Base-by-base conservation (phyloP, 2,888 invertebrate genomes). In the Pseudolycoriella hygida region DNA sequence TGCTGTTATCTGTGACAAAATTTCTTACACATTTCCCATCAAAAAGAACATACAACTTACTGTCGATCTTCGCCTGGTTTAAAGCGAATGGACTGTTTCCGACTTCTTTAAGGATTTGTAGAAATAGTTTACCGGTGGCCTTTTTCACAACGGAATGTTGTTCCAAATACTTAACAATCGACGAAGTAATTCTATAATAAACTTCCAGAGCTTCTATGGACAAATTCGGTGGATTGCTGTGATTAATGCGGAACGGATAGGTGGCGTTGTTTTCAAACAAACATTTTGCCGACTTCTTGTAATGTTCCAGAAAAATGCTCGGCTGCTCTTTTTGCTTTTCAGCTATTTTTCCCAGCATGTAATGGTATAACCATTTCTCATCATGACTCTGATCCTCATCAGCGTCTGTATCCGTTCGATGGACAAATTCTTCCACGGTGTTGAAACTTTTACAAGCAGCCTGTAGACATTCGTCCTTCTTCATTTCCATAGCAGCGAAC, bases 291-390 rank as follows among this genome's bases (percentile, higher is more conserved):
- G 90, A 85, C 73, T 80, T 53, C 43, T 64, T 49, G 50, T 92
- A 94, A 66, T 85, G 81, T 51, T 79, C 74, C 40, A 93, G 67
- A 62, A 80, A 88, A 18, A 76, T 68, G 12, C 73, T 70, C 0
- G 87, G 82, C 46, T 79, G 74, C 50, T 78, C 77, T 51, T 79
- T 78, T 48, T 76, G 74, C 58, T 94, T 96, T 61, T 94, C 93
- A 0, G 83, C 76, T 44, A 93, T 82, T 73, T 96, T 96, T 0
- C 90, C 94, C n/a, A 94, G 68, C 84, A 94, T 90, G 58, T 93
- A 94, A 61, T 88, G 86, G 56, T 86, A 80, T 31, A 93, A 68
- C 94, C 94, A 96, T 47, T 82, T 73, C 57, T 94, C 93, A 58
- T 92, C 90, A 50, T 77, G 76, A 1, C 68, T 62, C 50, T 71